Conservation (phyloP, 2,797 vertebrate species). For the Falco cherrug region DNA sequence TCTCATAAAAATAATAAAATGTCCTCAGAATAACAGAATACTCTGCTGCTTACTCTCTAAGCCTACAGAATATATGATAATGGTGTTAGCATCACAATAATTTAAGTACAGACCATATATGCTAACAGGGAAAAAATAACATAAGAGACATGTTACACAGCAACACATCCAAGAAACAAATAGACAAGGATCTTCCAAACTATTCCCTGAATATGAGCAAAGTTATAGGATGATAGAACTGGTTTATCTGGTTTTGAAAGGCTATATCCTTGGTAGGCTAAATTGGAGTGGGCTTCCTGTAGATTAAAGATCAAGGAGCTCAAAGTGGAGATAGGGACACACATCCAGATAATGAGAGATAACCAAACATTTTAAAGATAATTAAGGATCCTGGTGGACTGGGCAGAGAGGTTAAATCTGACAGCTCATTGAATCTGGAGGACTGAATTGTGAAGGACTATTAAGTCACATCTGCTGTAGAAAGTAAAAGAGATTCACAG, state of each 20-base stretch:
- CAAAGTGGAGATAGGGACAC: background rate
- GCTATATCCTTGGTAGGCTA: background rate
- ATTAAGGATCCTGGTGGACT: background rate
- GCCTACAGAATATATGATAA: background rate
- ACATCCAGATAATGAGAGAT: background rate
- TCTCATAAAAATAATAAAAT: conserved; percentile 30
- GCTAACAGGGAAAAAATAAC: background rate
- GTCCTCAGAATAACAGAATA: background rate
- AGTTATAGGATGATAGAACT: background rate
- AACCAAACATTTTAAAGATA: background rate
- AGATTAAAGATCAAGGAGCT: background rate
- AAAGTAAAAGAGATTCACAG: background rate
- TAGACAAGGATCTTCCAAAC: background rate
- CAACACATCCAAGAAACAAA: background rate
- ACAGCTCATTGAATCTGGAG: background rate
- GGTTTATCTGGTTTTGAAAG: background rate
- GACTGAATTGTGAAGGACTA: background rate
- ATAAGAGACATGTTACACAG: background rate
- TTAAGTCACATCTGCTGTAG: background rate
- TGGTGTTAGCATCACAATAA: background rate
- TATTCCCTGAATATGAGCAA: background rate
- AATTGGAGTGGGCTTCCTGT: background rate
- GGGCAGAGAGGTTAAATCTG: background rate
- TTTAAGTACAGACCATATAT: background rate
- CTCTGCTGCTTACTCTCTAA: background rate